Conservation (phyloP, 2,797 vertebrate genomes). For the Jordanella pulchra region DNA sequence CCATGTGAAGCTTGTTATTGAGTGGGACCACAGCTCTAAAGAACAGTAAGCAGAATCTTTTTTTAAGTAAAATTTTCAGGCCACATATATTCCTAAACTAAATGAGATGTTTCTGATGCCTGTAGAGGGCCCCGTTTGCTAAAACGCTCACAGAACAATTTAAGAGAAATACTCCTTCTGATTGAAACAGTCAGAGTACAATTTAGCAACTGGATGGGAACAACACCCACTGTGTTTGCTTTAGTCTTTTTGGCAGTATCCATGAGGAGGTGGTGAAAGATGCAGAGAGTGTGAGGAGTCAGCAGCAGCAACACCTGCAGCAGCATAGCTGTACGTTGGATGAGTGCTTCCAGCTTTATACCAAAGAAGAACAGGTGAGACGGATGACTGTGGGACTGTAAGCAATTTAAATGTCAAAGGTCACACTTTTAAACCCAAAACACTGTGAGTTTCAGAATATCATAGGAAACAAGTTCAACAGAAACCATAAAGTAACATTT, state of each 20-base stretch:
- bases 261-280: conserved; percentile 90
- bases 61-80: neutral
- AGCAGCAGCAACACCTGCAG: conserved; percentile 87
- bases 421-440: neutral
- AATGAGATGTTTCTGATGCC: neutral
- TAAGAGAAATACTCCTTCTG: neutral
- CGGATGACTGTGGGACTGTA: neutral
- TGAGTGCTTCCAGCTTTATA: conserved; percentile 93
- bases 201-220: neutral
- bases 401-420: neutral
- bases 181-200: neutral
- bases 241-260: conserved; percentile 88
- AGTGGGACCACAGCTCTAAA: conserved; percentile 88
- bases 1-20: conserved; percentile 86
- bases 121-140: neutral
- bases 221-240: neutral
- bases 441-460: neutral
- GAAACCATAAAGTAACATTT: neutral
- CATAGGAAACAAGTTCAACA: neutral
- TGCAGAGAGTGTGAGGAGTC: conserved; percentile 84
- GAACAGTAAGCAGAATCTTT: conserved; percentile 81
- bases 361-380: conserved; percentile 94
- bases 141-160: neutral
- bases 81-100: neutral
- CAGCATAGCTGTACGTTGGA: conserved; percentile 90